These are phyloP conservation scores for Drosophila siamana DNA, from an alignment of 2,888 invertebrate species.

Conservation along the genomic window DNA sequence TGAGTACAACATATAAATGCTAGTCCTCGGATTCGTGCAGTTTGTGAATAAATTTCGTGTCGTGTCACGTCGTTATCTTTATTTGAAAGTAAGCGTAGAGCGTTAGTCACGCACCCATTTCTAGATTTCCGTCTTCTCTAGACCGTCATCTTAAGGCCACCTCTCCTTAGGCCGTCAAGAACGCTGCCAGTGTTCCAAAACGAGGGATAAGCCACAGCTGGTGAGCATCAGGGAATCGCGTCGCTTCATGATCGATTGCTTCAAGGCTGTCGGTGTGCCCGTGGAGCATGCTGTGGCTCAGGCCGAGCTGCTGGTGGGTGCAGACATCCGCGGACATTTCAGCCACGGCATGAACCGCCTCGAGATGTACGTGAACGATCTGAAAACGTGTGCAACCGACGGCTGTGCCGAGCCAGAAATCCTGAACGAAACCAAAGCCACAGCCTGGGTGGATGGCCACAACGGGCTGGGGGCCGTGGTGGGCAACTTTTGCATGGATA, in stretches of 20 bases:
- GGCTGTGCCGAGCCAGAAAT: constrained; percentile 89
- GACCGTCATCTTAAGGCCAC: neutral
- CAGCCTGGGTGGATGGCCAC: constrained; percentile 92
- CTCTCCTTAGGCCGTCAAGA: neutral
- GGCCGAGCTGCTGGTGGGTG: constrained; percentile 90
- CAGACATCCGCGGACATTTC: constrained; percentile 93
- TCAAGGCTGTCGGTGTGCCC: constrained; percentile 88
- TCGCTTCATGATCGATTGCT: constrained; percentile 89
- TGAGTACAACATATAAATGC: no score
- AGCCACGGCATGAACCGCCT: constrained; percentile 94
- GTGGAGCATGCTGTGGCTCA: constrained; percentile 88
- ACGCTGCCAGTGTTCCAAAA: neutral
- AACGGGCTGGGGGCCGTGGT: constrained; percentile 93
- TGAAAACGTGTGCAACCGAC: constrained; percentile 88
- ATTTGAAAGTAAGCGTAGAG: no score
- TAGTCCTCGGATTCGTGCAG: no score
- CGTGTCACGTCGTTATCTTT: no score
- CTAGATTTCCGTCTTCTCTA: neutral
- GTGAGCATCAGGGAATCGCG: constrained; percentile 84
- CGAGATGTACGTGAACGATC: constrained; percentile 93
- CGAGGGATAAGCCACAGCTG: constrained; percentile 44
- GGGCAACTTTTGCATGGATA: constrained; percentile 91
- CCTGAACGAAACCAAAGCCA: constrained; percentile 89
- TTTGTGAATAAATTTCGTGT: no score
- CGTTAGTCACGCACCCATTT: neutral